phyloP scores from a whole-genome alignment of 2,113 vertebrate species.

The Atlantisia rogersi region DNA sequence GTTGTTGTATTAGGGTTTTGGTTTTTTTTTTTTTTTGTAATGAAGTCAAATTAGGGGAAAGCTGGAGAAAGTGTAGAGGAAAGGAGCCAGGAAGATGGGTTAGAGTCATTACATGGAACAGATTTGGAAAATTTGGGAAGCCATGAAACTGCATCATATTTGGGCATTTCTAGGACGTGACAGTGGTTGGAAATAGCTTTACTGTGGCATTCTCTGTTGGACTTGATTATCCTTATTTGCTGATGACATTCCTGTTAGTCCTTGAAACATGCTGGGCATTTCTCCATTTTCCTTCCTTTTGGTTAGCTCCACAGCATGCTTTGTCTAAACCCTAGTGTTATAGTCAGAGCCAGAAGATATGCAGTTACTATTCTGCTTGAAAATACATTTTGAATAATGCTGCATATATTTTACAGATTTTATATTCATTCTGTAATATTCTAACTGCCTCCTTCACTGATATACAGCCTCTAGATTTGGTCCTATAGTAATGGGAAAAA shows the following conservation, averaged over 20 bases:
- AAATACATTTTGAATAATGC: slow-evolving; percentile 62
- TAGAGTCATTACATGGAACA: not conserved
- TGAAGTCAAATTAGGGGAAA: not conserved
- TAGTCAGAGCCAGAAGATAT: not conserved
- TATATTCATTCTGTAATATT: slow-evolving; percentile 64
- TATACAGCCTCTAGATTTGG: slow-evolving; percentile 57
- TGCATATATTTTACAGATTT: slow-evolving; percentile 59
- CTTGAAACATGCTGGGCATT: slow-evolving; percentile 41
- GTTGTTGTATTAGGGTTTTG: not conserved
- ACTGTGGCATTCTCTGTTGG: not conserved
- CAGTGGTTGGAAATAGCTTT: not conserved
- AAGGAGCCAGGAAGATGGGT: not conserved
- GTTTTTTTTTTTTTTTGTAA: not conserved
- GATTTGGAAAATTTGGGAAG: not conserved
- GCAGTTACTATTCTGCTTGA: slow-evolving; percentile 34
- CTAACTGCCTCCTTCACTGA: slow-evolving; percentile 54
- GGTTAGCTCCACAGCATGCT: slow-evolving; percentile 1
- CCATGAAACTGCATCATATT: not conserved
- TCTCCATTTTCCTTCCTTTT: slow-evolving; percentile 28
- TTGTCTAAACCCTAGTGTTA: slow-evolving; percentile 35
- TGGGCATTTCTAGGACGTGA: not conserved
- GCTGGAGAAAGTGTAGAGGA: not conserved
- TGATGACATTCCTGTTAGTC: slow-evolving; percentile 18
- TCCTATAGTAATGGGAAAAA: slow-evolving; percentile 58
- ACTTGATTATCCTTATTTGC: slow-evolving; percentile 7